These are phyloP conservation scores for Rhinolophus ferrumequinum DNA, from an alignment of 2,113 vertebrate species.

Conservation along the genomic window DNA sequence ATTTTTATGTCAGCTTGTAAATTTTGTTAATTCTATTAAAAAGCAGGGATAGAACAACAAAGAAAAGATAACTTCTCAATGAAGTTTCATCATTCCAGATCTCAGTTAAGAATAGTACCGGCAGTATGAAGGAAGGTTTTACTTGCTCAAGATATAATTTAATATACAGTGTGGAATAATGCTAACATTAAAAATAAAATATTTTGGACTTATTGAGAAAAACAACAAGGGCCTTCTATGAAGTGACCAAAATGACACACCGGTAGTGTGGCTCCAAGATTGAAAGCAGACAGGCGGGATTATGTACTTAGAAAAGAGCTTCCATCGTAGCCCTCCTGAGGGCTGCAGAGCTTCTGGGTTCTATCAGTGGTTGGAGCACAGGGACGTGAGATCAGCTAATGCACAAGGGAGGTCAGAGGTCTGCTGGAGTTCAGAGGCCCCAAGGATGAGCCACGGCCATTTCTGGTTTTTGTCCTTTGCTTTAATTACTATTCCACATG, in stretches of 20 bases:
- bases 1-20: not conserved
- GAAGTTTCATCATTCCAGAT: not conserved
- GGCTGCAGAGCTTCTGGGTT: slow-evolving; percentile 49
- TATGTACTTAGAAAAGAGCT: slow-evolving; percentile 46
- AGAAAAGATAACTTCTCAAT: not conserved
- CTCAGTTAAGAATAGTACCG: not conserved
- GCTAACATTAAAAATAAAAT: not conserved
- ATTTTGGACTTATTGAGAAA: slow-evolving; percentile 36
- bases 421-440: not conserved
- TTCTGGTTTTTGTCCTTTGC: slow-evolving; percentile 64
- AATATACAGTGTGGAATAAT: not conserved
- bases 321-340: not conserved
- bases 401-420: slow-evolving; percentile 40
- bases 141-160: not conserved
- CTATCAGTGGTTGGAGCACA: not conserved
- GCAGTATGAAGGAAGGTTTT: not conserved
- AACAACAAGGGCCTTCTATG: not conserved
- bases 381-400: not conserved
- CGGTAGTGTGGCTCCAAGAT: not conserved
- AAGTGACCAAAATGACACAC: not conserved
- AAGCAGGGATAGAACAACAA: not conserved
- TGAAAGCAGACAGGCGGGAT: slow-evolving; percentile 50
- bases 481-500: slow-evolving; percentile 51
- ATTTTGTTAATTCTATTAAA: not conserved
- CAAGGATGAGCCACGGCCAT: not conserved